Evolutionary conservation across 2,113 vertebrate genomes (phyloP).

Genomic region (Trochalopteron elliotii): DNA sequence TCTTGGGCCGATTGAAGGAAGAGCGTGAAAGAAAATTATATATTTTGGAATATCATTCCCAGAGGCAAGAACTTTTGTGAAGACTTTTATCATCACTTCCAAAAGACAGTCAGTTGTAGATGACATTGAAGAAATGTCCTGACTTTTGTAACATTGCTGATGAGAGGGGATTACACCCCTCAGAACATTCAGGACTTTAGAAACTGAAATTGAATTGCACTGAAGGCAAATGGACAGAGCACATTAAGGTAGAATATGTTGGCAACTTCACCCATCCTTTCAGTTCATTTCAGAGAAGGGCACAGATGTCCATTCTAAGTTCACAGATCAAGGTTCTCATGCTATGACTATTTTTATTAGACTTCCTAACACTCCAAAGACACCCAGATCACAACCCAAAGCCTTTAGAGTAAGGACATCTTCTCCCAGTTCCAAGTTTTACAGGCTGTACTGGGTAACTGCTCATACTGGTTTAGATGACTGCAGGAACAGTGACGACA

Average conservation of each 20-base stretch:
- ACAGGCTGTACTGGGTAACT: background rate
- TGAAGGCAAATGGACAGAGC: background rate
- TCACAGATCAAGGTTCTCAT: background rate
- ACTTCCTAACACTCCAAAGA: background rate
- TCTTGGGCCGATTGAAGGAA: background rate
- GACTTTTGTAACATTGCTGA: background rate
- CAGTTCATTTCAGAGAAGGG: background rate
- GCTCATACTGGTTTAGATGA: background rate
- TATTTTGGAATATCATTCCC: background rate
- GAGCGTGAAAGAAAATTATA: background rate
- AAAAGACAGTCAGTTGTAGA: background rate
- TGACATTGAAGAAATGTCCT: background rate
- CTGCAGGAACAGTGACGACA: background rate
- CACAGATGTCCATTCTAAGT: background rate
- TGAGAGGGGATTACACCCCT: background rate
- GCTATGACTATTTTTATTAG: background rate
- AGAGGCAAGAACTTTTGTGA: background rate
- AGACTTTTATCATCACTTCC: background rate
- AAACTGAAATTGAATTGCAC: background rate
- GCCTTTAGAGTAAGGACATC: background rate
- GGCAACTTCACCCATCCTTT: background rate
- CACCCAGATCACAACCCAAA: background rate
- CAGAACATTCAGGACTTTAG: background rate
- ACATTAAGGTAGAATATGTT: background rate
- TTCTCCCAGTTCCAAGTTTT: background rate